These are phyloP conservation scores for Sarcophaga bullata DNA, from an alignment of 1,140 invertebrate genomes.

Conservation along the genomic window DNA sequence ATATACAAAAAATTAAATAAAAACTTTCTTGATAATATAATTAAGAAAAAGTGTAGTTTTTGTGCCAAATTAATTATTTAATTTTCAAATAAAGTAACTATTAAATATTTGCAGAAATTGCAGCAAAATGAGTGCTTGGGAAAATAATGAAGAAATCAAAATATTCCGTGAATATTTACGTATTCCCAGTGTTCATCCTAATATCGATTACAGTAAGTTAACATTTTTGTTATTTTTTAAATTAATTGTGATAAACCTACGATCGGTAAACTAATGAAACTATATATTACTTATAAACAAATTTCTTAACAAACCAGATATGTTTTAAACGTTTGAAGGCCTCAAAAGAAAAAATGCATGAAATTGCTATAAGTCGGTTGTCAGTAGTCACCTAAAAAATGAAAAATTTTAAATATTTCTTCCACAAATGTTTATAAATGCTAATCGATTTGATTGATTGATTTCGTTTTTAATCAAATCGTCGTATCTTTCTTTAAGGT, in stretches of 20 bases:
- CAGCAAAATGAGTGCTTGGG: slow-evolving; percentile 51
- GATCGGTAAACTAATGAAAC: not conserved
- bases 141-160: slow-evolving; percentile 75
- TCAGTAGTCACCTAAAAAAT: too few relatives aligned
- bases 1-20: not conserved
- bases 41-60: not conserved
- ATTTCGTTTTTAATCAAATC: too few relatives aligned
- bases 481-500: too few relatives aligned
- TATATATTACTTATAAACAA: too few relatives aligned
- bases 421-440: too few relatives aligned
- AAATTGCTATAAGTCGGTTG: too few relatives aligned
- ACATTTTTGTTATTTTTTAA: not conserved
- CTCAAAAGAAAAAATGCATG: too few relatives aligned
- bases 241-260: not conserved
- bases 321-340: too few relatives aligned
- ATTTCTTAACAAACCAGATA: too few relatives aligned
- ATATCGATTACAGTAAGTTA: slow-evolving; percentile 82
- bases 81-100: not conserved
- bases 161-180: slow-evolving; percentile 84
- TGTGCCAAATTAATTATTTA: not conserved
- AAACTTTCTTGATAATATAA: not conserved
- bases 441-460: too few relatives aligned
- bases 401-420: too few relatives aligned
- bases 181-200: slow-evolving; percentile 84
- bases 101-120: not conserved